Evolutionary conservation across 64 coral and sea anemone species (phyloP), one percentile per base, ranked within the genome.

Genomic region (Porites lutea): DNA sequence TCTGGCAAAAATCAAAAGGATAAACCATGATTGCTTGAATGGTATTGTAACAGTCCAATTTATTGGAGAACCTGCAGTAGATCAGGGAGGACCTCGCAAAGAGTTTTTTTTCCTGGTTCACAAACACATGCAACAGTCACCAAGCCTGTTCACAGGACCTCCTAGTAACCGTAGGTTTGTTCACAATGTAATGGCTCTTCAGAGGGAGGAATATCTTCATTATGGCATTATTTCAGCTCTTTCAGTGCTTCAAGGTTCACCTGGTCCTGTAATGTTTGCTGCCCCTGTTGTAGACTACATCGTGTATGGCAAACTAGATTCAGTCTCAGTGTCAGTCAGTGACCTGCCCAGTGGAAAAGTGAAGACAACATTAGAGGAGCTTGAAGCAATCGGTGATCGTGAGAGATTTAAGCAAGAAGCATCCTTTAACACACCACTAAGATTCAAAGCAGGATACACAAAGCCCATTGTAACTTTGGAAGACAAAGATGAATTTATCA

Each of bases 211-310:
- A 72, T 82, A 86, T 58, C 46, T 62, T 47, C 72, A 60, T 72
- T 93, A 93, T 88, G 84, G 92, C 20, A 59, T 89, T 47, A 89
- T 89, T 54, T 89, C 87, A 89, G 87, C 87, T n/a, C 74, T 89
- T 37, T 89, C 73, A 77, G 8, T 77, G 8, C 8, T 60, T 55
- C 85, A 93, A 89, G 92, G 86, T 4, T 93, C 80, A 78, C 83
- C 83, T 21, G 86, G 85, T 10, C 92, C 76, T 85, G 59, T 52
- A 58, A 70, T 82, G 54, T 81, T 93, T 54, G 65, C 83, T 74
- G 71, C 67, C 63, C 45, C 86, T 93, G 67, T 89, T 73, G 65
- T 47, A 1, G 87, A 89, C 86, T 93, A 93, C 63, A 93, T 93
- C 58, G 48, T 80, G 73, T 54, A 93, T 93, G 92, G 92, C 72